Evolutionary conservation across 2,113 vertebrate species (phyloP), one percentile per base, ranked within the genome.

Genomic region (Bubo bubo): DNA sequence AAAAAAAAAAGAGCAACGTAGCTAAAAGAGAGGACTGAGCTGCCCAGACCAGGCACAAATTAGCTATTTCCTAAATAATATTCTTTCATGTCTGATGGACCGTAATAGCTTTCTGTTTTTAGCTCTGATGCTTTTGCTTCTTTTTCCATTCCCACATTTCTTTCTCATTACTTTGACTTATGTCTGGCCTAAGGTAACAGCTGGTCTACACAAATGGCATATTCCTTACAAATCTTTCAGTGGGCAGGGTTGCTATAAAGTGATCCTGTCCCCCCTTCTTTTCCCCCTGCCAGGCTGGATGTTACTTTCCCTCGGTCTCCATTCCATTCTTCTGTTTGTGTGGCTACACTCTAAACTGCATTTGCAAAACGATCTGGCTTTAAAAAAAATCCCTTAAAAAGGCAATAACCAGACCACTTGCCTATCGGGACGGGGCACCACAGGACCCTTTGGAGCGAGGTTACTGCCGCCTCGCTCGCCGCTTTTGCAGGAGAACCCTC

Each of bases 41-140:
- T 82, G 47, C 74, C 62, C 39, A 92, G 81, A 93, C 66, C 49
- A 79, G 74, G 71, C 92, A 94, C 2, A 4, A 91, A 91, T 45
- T 79, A 79, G 76, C 93, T 90, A 16, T 93, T 97, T 97, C 77
- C 77, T 93, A 96, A 86, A 88, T 92, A 96, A 90, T 95, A 74
- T 73, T 90, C 85, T 82, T 92, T 93, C 71, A 90, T 63, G 75
- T 80, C 85, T 79, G 90, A 92, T 52, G 63, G 81, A 82, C 84
- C 1, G 19, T 86, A 92, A 90, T 66, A 67, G 53, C 70, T 83
- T 90, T 93, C 90, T 70, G 67, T 0, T 86, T 96, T 92, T 86
- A 92, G 71, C 59, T 92, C 53, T 66, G 71, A 83, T 95, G 90
- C 74, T 94, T 94, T 96, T 86, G 67, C 88, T 88, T 93, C 90